Conservation (phyloP, 2,797 vertebrate species). For the Spinus pinus region DNA sequence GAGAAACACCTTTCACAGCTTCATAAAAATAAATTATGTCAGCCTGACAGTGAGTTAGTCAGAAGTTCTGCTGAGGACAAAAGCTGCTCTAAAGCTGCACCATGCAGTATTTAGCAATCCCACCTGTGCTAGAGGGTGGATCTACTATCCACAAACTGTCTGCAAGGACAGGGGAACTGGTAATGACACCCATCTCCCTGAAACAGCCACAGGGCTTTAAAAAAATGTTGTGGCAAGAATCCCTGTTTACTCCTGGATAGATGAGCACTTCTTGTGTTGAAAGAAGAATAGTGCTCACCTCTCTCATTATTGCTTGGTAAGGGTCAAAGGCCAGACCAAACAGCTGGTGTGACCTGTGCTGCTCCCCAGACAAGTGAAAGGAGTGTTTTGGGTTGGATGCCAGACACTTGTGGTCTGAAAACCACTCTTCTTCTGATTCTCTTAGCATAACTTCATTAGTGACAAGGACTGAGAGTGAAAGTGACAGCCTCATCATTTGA, state of each 20-base stretch:
- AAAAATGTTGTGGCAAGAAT: not conserved
- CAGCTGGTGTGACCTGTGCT: not conserved
- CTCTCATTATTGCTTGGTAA: not conserved
- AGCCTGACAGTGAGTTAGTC: not conserved
- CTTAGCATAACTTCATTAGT: not conserved
- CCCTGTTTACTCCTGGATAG: not conserved
- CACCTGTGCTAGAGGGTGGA: not conserved
- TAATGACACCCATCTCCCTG: not conserved
- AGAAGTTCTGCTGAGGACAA: not conserved
- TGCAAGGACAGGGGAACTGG: not conserved
- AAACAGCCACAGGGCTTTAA: not conserved
- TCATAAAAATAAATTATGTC: not conserved
- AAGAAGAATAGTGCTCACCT: not conserved
- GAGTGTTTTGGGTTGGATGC: not conserved
- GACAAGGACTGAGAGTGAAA: not conserved
- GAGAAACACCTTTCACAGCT: constrained; percentile 15
- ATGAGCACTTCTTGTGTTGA: not conserved
- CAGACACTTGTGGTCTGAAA: not conserved
- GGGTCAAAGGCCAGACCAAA: not conserved
- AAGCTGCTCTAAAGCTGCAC: not conserved
- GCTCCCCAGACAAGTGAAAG: not conserved
- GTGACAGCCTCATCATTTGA: constrained; percentile 4
- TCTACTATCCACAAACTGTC: not conserved
- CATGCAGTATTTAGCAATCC: not conserved
- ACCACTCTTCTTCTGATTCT: not conserved